Conservation (phyloP, 1,140 invertebrate genomes). For the Drosophila pandora region DNA sequence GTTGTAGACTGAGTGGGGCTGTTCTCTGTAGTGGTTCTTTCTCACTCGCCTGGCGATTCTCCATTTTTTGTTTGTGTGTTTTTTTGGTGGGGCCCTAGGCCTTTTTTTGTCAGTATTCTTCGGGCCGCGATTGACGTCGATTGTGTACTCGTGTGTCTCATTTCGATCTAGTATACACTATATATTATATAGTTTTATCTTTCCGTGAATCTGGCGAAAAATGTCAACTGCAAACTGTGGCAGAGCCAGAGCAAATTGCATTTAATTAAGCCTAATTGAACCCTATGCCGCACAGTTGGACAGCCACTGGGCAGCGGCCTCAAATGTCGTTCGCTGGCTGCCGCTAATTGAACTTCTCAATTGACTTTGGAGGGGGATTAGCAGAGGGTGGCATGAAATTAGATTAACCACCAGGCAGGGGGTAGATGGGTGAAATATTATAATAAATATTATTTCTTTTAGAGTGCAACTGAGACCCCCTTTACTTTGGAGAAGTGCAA, state of each 20-base stretch:
- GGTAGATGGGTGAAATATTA: background rate
- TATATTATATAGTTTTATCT: constrained; percentile 17
- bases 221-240: constrained; percentile 27
- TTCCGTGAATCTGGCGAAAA: constrained; percentile 29
- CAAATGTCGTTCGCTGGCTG: constrained; percentile 21
- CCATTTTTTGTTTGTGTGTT: constrained; percentile 31
- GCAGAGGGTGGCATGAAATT: background rate
- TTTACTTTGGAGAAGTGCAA: background rate
- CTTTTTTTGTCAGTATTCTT: constrained; percentile 60
- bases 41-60: constrained; percentile 27
- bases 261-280: constrained; percentile 77
- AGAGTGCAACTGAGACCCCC: background rate
- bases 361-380: constrained; percentile 38
- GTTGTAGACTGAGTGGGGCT: constrained; percentile 38
- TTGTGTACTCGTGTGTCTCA: constrained; percentile 55
- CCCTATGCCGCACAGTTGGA: constrained; percentile 54
- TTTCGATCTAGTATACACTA: constrained; percentile 22
- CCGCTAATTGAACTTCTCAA: constrained; percentile 66
- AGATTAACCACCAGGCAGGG: background rate
- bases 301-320: constrained; percentile 28
- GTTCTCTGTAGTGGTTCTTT: constrained; percentile 12
- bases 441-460: no score
- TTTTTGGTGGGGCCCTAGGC: constrained; percentile 47
- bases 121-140: constrained; percentile 59
- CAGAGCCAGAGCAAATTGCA: constrained; percentile 52